These are phyloP conservation scores for Pitangus sulphuratus DNA, from an alignment of 2,797 vertebrate species.

Conservation along the genomic window DNA sequence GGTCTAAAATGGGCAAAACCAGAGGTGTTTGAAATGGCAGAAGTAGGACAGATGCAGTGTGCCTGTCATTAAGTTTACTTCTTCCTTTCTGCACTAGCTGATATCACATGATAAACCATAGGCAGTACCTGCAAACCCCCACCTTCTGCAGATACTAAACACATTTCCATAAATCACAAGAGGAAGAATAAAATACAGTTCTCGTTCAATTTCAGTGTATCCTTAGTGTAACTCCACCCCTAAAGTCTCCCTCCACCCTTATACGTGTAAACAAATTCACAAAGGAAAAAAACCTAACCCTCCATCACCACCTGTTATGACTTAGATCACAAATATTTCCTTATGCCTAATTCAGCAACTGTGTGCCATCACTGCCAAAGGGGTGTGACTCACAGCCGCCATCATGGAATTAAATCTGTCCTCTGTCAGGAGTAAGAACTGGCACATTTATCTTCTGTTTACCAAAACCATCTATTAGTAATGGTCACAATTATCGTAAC, in stretches of 20 bases:
- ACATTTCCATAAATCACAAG: background rate
- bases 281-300: background rate
- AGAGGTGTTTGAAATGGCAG: background rate
- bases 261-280: rapidly evolving
- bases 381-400: background rate
- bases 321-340: background rate
- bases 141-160: background rate
- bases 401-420: background rate
- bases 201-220: rapidly evolving
- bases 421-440: background rate
- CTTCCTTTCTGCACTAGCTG: background rate
- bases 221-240: background rate
- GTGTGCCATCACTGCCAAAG: background rate
- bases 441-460: background rate
- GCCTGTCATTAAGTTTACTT: background rate
- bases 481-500: background rate
- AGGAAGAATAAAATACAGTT: background rate
- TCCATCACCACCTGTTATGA: background rate
- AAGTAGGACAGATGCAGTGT: background rate
- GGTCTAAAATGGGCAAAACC: slow-evolving; percentile 76
- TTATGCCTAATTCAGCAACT: background rate
- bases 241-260: background rate
- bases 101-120: background rate
- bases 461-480: background rate
- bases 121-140: background rate